Conservation (phyloP, 2,113 vertebrate species). For the Amphiprion percula region DNA sequence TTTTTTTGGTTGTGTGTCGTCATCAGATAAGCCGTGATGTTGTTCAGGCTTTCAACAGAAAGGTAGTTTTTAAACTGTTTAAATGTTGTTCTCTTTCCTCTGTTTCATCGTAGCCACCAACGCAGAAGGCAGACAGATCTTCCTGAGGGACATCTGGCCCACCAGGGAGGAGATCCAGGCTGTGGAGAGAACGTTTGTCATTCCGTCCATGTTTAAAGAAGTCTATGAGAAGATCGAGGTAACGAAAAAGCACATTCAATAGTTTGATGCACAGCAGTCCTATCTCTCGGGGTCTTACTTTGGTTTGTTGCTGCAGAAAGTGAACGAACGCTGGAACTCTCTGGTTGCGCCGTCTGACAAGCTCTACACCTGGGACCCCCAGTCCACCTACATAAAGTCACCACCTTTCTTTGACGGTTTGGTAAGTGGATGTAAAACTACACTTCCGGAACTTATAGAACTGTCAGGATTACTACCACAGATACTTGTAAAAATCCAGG, state of each 20-base stretch:
- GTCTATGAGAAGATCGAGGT: slow-evolving; percentile 98
- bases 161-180: slow-evolving; percentile 94
- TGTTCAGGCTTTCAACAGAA: too few relatives aligned
- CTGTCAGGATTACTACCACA: too few relatives aligned
- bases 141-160: slow-evolving; percentile 96
- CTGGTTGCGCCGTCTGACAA: slow-evolving; percentile 90
- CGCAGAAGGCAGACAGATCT: slow-evolving; percentile 87
- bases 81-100: too few relatives aligned
- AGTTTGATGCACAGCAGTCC: neutral
- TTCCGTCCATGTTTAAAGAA: slow-evolving; percentile 98
- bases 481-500: too few relatives aligned
- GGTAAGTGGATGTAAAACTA: slow-evolving; percentile 79
- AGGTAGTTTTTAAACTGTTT: too few relatives aligned
- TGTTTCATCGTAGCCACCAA: slow-evolving; percentile 82
- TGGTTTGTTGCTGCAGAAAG: slow-evolving; percentile 83
- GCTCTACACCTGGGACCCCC: slow-evolving; percentile 92
- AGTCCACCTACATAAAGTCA: slow-evolving; percentile 98
- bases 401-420: slow-evolving; percentile 96
- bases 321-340: slow-evolving; percentile 95
- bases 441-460: too few relatives aligned
- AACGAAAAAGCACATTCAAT: neutral
- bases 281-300: neutral
- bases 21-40: too few relatives aligned
- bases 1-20: too few relatives aligned
- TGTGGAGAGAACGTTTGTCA: slow-evolving; percentile 91